Percentiles rank a stretch among this genome's conserved stretches.
phyloP scores from a whole-genome alignment of 2,888 invertebrate species.

The Eilema depressum region DNA sequence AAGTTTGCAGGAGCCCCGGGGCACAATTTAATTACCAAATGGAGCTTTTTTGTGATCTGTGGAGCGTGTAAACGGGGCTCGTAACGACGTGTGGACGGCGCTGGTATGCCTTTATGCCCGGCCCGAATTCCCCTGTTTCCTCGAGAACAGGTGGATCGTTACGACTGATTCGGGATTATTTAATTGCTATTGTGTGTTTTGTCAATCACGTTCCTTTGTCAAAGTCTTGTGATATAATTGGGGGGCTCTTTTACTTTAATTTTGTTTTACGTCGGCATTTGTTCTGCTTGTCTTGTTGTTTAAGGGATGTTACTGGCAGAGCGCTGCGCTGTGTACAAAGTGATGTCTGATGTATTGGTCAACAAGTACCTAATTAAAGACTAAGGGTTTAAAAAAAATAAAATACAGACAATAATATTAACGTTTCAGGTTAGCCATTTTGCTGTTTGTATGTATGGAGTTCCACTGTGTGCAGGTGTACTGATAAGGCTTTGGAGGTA shows the following conservation, averaged over 20 bases:
- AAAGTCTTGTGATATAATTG: slow-evolving; percentile 21
- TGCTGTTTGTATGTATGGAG: not conserved
- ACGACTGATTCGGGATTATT: slow-evolving; percentile 37
- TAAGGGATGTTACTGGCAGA: not conserved
- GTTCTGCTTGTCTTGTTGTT: slow-evolving; percentile 9
- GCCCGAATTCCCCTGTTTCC: slow-evolving; percentile 23
- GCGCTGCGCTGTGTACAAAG: not conserved
- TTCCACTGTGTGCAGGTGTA: too few species aligned
- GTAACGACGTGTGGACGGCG: slow-evolving; percentile 52
- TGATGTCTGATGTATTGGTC: not conserved
- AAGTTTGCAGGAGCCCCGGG: slow-evolving; percentile 68
- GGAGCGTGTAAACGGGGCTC: slow-evolving; percentile 65
- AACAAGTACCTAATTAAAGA: not conserved
- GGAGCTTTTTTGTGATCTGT: slow-evolving; percentile 76
- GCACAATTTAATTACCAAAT: slow-evolving; percentile 83
- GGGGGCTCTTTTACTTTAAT: slow-evolving; percentile 19
- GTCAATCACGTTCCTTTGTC: slow-evolving; percentile 26
- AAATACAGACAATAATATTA: not conserved
- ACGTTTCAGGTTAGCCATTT: not conserved
- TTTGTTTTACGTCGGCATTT: slow-evolving; percentile 9
- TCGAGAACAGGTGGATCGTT: slow-evolving; percentile 35
- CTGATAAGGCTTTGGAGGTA: too few species aligned
- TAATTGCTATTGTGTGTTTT: slow-evolving; percentile 48
- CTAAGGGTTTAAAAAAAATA: not conserved
- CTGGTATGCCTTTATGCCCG: slow-evolving; percentile 36